Conservation (phyloP, 2,797 vertebrate genomes). For the Echiichthys vipera region DNA sequence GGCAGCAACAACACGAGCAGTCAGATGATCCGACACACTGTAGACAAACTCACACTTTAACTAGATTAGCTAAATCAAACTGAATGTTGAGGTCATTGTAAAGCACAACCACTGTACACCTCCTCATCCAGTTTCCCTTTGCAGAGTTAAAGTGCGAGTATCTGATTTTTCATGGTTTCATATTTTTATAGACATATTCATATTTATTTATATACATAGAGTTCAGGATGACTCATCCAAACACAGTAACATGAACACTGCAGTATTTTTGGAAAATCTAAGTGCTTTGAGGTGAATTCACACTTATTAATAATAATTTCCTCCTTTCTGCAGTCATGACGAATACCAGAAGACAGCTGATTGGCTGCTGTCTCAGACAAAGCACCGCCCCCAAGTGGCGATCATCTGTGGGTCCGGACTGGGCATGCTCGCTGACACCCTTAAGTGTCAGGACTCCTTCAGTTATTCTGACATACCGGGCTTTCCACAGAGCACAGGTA, state of each 20-base stretch:
- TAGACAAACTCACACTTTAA: neutral
- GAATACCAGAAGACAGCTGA: constrained; percentile 85
- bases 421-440: constrained; percentile 84
- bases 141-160: neutral
- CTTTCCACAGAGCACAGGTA: constrained; percentile 90
- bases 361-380: constrained; percentile 85
- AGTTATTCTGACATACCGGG: constrained; percentile 86
- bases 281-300: too few relatives aligned
- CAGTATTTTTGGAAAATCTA: too few relatives aligned
- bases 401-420: constrained; percentile 89
- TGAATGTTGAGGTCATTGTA: neutral
- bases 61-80: neutral
- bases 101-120: neutral
- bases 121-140: neutral
- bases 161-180: too few relatives aligned
- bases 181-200: too few relatives aligned
- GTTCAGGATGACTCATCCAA: too few relatives aligned
- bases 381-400: constrained; percentile 85
- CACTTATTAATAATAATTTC: neutral
- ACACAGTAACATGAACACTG: too few relatives aligned
- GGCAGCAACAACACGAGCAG: neutral
- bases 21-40: neutral
- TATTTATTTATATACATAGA: too few relatives aligned
- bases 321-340: constrained; percentile 76
- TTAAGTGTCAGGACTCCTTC: constrained; percentile 83